phyloP scores from a whole-genome alignment of 1,140 invertebrate genomes.

The Trichoplusia ni region DNA sequence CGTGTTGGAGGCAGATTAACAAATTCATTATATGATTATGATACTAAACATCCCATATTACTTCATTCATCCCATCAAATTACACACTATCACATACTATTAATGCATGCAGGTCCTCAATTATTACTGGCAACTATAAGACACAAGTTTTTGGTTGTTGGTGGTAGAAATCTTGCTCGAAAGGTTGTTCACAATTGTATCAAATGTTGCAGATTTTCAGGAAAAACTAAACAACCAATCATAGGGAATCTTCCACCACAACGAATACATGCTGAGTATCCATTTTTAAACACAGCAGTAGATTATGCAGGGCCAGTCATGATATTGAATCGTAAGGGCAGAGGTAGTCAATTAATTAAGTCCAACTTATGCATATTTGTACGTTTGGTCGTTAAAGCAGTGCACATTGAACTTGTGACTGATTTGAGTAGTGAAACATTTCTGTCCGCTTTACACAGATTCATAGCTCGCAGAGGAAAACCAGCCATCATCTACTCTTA shows the following conservation, averaged over 20 bases:
- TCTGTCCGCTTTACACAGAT: background rate
- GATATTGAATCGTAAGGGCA: slow-evolving; percentile 10
- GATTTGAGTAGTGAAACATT: background rate
- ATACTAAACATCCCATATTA: too few relatives aligned
- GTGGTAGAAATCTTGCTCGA: slow-evolving; percentile 35
- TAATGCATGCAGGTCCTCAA: too few relatives aligned
- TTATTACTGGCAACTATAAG: too few relatives aligned
- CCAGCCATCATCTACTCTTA: background rate
- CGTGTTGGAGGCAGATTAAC: too few relatives aligned
- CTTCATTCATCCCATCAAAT: too few relatives aligned
- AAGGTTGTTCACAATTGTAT: slow-evolving; percentile 26
- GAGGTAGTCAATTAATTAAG: background rate
- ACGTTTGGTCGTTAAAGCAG: background rate
- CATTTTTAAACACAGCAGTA: slow-evolving; percentile 39
- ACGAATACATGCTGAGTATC: slow-evolving; percentile 32
- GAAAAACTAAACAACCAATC: slow-evolving; percentile 15
- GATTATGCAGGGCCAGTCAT: slow-evolving; percentile 30
- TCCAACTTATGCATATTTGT: slow-evolving; percentile 15
- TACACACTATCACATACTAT: too few relatives aligned
- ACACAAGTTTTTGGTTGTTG: too few relatives aligned
- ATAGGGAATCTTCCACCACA: slow-evolving; percentile 36
- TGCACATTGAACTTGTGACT: background rate
- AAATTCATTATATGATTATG: too few relatives aligned
- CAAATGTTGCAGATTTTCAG: slow-evolving; percentile 23
- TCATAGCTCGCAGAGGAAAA: background rate